Evolutionary conservation across 1,140 invertebrate genomes (phyloP).

Genomic region (Panulirus ornatus): DNA sequence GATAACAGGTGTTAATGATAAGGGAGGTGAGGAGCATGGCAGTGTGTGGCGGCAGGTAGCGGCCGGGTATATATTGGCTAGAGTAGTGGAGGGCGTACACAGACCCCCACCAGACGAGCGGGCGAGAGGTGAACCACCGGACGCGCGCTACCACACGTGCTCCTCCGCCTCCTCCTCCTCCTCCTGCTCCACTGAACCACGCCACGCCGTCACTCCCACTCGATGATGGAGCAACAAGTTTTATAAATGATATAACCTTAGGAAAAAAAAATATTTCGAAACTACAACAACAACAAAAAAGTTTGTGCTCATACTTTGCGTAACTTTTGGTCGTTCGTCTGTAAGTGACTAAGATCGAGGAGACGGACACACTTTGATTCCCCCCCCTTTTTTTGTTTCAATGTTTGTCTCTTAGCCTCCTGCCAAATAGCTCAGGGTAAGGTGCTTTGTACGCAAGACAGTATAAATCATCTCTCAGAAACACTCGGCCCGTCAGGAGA

Average conservation of each 20-base stretch:
- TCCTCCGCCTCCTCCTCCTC: background rate
- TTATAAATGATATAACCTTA: background rate
- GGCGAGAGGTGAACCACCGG: background rate
- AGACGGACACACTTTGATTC: too few relatives aligned
- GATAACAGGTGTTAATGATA: background rate
- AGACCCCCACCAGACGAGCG: background rate
- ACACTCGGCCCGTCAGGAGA: too few relatives aligned
- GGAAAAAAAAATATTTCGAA: too few relatives aligned
- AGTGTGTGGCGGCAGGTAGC: background rate
- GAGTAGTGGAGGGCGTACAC: background rate
- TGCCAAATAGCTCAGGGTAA: too few relatives aligned
- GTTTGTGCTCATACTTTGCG: background rate
- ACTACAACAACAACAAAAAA: background rate
- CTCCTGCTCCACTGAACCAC: background rate
- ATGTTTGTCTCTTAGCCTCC: too few relatives aligned
- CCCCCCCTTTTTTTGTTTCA: too few relatives aligned
- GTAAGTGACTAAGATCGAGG: background rate
- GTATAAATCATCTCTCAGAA: too few relatives aligned
- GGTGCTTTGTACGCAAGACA: too few relatives aligned
- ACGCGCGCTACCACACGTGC: background rate
- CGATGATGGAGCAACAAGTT: background rate
- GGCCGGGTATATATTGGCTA: background rate
- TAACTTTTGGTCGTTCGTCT: too few relatives aligned
- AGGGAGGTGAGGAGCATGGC: conserved; percentile 3
- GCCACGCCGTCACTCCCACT: too few relatives aligned